Percentiles rank a stretch among this genome's conserved stretches.
Conservation (phyloP, 2,888 invertebrate species). For the Mythimna impura region DNA sequence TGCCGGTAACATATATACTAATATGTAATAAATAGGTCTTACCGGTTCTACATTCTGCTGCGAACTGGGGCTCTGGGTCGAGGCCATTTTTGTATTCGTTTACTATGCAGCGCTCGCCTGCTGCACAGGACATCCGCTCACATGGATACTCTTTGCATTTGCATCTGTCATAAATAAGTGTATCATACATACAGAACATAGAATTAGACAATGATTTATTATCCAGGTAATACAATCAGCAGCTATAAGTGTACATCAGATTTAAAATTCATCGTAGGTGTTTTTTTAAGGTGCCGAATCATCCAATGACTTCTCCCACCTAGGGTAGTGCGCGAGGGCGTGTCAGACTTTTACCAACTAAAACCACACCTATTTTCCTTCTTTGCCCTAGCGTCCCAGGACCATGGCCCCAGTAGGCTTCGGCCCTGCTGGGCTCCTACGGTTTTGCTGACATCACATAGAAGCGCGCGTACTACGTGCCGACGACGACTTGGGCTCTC, state of each 20-base stretch:
- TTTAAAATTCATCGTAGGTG: too few relatives aligned
- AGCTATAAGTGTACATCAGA: not conserved
- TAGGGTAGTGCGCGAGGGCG: too few relatives aligned
- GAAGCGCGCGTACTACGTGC: too few relatives aligned
- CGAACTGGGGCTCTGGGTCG: slow-evolving; percentile 81
- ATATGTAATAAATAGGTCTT: slow-evolving; percentile 66
- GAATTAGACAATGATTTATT: not conserved
- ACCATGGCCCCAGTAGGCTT: too few relatives aligned
- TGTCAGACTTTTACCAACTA: too few relatives aligned
- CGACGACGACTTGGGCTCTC: too few relatives aligned
- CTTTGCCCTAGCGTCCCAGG: too few relatives aligned
- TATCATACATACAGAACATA: not conserved
- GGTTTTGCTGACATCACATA: too few relatives aligned
- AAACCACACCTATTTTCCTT: too few relatives aligned
- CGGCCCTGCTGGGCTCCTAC: too few relatives aligned
- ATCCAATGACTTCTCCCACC: too few relatives aligned
- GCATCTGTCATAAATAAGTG: slow-evolving; percentile 74
- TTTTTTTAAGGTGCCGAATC: too few relatives aligned
- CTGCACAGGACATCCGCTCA: slow-evolving; percentile 90
- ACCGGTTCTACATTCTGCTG: slow-evolving; percentile 92
- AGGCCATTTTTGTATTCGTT: slow-evolving; percentile 87
- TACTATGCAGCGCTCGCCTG: slow-evolving; percentile 93
- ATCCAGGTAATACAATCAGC: not conserved
- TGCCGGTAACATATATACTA: not conserved
- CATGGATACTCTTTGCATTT: slow-evolving; percentile 92